phyloP scores from a whole-genome alignment of 37 sponge, comb jelly and placozoan species.

The Cladorhizidae sp. region DNA sequence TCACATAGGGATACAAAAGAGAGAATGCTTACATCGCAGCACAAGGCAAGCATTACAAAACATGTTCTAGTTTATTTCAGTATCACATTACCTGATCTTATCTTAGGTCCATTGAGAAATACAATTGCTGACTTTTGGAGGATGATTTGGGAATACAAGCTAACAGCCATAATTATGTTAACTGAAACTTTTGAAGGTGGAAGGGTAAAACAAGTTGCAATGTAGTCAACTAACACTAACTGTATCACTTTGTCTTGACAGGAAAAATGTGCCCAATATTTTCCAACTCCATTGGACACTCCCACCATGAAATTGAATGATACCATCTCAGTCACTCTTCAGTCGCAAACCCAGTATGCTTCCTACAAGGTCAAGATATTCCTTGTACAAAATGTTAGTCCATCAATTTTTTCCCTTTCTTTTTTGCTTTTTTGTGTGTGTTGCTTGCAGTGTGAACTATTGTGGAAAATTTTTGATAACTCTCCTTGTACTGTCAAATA shows the following conservation, averaged over 20 bases:
- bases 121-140: slow-evolving; percentile 70
- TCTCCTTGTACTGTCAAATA: too few relatives aligned
- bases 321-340: slow-evolving; percentile 55
- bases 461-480: background rate
- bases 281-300: slow-evolving; percentile 53
- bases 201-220: slow-evolving; percentile 15
- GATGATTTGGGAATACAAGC: slow-evolving; percentile 59
- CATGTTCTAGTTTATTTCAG: background rate
- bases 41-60: slow-evolving; percentile 34
- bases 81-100: background rate
- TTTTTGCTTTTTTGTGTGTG: background rate
- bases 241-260: background rate
- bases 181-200: slow-evolving; percentile 63
- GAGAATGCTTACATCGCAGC: slow-evolving; percentile 61
- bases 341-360: slow-evolving; percentile 38
- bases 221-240: background rate
- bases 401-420: background rate
- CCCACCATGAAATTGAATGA: slow-evolving; percentile 20
- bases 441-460: background rate
- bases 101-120: slow-evolving; percentile 52
- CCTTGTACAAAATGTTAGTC: slow-evolving; percentile 39
- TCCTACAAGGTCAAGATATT: slow-evolving; percentile 68
- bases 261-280: slow-evolving; percentile 86
- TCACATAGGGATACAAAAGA: slow-evolving; percentile 49
- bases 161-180: slow-evolving; percentile 68